Evolutionary conservation across 2,888 invertebrate genomes (phyloP).

Genomic region (Hydraecia micacea): DNA sequence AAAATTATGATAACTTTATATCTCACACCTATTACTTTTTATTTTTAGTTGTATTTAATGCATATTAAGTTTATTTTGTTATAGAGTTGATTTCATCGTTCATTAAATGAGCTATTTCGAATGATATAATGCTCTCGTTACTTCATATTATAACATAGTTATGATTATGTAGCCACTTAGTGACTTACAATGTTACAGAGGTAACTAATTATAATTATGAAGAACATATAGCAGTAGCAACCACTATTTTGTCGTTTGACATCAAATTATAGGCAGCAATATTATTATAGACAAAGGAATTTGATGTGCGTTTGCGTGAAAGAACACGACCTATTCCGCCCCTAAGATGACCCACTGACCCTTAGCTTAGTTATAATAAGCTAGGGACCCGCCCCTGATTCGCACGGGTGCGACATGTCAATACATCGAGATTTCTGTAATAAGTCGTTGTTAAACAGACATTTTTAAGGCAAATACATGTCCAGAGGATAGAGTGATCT

Average conservation of each 20-base stretch:
- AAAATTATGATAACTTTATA: neutral
- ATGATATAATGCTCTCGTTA: neutral
- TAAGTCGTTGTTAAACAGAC: neutral
- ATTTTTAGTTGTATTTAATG: neutral
- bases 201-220: neutral
- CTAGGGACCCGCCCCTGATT: no score
- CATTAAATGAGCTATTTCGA: neutral
- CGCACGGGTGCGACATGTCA: no score
- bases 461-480: neutral
- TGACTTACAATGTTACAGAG: neutral
- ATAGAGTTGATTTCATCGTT: neutral
- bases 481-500: no score
- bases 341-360: no score
- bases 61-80: neutral
- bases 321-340: neutral
- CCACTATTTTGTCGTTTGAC: neutral
- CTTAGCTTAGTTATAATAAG: neutral
- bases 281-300: neutral
- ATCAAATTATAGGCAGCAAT: neutral
- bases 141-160: neutral
- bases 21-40: neutral
- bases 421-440: no score
- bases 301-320: neutral
- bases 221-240: neutral
- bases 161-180: neutral